phyloP scores from a whole-genome alignment of 2,797 vertebrate genomes.

The Microctenopoma steveboyesi region DNA sequence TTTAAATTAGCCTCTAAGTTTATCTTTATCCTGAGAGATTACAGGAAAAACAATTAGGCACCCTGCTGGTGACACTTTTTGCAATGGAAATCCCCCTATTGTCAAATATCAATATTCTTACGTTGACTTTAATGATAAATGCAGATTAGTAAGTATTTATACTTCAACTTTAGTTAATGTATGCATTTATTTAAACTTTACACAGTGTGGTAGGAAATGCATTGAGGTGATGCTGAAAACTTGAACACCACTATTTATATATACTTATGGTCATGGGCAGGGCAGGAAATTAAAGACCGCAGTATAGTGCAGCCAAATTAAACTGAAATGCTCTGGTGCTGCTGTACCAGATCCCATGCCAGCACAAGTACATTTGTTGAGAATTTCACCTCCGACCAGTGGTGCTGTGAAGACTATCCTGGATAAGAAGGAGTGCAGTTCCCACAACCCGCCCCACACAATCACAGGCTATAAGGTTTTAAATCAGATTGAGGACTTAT shows the following conservation, averaged over 20 bases:
- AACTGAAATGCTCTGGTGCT: constrained; percentile 32
- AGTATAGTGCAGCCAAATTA: constrained; percentile 19
- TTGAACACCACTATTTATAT: constrained; percentile 48
- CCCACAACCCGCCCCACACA: constrained; percentile 35
- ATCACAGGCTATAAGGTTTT: constrained; percentile 49
- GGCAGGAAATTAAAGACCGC: constrained; percentile 52
- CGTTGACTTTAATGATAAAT: neutral
- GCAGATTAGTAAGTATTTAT: neutral
- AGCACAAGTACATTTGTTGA: constrained; percentile 24
- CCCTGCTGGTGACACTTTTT: neutral
- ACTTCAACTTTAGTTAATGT: neutral
- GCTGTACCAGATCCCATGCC: constrained; percentile 11
- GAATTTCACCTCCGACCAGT: constrained; percentile 39
- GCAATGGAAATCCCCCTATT: neutral
- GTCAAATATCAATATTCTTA: neutral
- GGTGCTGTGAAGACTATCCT: constrained; percentile 27
- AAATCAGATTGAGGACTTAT: constrained; percentile 26
- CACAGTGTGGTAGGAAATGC: constrained; percentile 31
- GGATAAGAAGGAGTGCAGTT: constrained; percentile 18
- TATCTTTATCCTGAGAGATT: too few relatives aligned
- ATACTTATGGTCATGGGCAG: constrained; percentile 28
- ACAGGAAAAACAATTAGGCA: neutral
- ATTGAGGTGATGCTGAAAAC: constrained; percentile 39
- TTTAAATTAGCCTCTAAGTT: neutral
- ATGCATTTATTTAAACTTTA: constrained; percentile 14